Base-by-base conservation (phyloP, 2,113 vertebrate genomes). In the Thryonomys swinderianus region DNA sequence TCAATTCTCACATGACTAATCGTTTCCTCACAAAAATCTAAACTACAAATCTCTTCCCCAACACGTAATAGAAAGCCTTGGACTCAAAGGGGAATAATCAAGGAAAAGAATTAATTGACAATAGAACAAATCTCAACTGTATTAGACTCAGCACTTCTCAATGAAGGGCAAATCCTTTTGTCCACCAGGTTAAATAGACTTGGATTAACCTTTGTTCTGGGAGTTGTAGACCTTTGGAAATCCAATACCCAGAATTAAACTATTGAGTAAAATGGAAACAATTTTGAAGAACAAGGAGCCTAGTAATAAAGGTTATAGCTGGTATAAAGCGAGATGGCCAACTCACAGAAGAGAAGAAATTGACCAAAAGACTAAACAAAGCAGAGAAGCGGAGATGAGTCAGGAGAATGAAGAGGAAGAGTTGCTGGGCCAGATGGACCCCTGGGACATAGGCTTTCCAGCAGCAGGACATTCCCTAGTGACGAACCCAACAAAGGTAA, bases 111-210 rank as follows among this genome's bases (percentile, higher is more conserved):
- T 88, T 79, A 76, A 45, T 91, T 79, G 83, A 61, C 83, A 74
- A 62, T 14, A 85, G n/a, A 16, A 78, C 57, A 79, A 90, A 73
- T 57, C 37, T 61, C 69, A 48, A 30, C 4, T 42, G 34, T 27
- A 37, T 0, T 78, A 71, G 85, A 79, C 42, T 57, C n/a, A 73
- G 78, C 57, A 21, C 71, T 74, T 74, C 30, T 27, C 30, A 82
- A 88, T 34, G 45, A 94, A 40, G 55, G 37, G 13, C 59, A 91
- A 32, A 89, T 88, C 59, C 55, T 93, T 95, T 95, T 88, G 57
- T 25, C 42, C 16, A 78, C 34, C 51, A n/a, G 83, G 88, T 95
- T 84, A 94, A 93, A 85, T 18, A 81, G 79, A 95, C 25, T 14
- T 1, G 27, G 73, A 62, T 78, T 93, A 73, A 89, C 80, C 86